Evolutionary conservation across 2,888 invertebrate genomes (phyloP).

Genomic region (Chrysomela aeneicollis): DNA sequence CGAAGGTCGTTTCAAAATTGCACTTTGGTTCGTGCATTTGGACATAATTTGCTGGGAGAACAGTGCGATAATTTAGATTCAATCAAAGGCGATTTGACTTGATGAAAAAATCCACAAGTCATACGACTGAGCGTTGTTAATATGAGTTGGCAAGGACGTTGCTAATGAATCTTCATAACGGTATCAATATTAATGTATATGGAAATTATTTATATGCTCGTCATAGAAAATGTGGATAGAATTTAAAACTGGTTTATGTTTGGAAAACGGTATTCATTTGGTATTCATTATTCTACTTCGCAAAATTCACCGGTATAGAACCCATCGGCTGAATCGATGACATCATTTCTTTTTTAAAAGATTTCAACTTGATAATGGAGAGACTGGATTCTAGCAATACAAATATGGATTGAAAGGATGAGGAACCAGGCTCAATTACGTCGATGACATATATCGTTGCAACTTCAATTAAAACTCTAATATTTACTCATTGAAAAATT

Average conservation of each 20-base stretch:
- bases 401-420: no score
- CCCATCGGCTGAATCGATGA: neutral
- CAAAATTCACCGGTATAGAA: neutral
- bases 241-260: neutral
- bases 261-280: neutral
- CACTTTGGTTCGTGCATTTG: constrained; percentile 27
- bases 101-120: neutral
- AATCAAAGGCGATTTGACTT: constrained; percentile 3
- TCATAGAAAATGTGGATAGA: neutral
- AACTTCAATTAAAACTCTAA: no score
- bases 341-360: no score
- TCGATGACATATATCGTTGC: no score
- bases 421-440: no score
- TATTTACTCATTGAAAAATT: no score
- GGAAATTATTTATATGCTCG: neutral
- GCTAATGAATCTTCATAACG: constrained; percentile 17
- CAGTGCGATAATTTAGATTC: neutral
- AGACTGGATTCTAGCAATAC: no score
- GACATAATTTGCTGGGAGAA: neutral
- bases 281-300: neutral
- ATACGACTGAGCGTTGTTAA: neutral
- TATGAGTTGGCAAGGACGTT: constrained; percentile 14
- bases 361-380: no score
- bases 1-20: constrained; percentile 40
- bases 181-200: neutral